Evolutionary conservation across 1,140 invertebrate species (phyloP).

Genomic region (Nasonia vitripennis): DNA sequence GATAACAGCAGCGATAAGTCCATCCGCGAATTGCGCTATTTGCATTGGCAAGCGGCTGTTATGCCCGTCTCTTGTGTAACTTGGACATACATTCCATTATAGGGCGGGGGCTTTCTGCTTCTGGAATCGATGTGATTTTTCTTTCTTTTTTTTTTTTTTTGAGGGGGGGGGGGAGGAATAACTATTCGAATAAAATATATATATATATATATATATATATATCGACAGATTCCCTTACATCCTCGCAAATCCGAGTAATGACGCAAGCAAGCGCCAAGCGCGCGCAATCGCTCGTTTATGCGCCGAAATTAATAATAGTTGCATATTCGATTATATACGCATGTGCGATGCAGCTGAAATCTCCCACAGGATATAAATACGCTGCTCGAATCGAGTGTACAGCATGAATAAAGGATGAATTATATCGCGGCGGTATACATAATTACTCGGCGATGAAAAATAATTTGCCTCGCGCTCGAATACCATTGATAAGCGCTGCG

Average conservation of each 20-base stretch:
- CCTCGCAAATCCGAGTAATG: no score
- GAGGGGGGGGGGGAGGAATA: no score
- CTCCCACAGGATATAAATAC: background rate
- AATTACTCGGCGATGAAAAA: background rate
- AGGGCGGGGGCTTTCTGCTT: no score
- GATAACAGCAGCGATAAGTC: conserved; percentile 45
- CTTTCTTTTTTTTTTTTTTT: no score
- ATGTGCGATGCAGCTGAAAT: background rate
- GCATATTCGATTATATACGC: background rate
- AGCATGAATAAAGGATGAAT: background rate
- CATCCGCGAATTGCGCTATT: conserved; percentile 52
- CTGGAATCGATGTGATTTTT: no score
- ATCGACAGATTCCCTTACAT: no score
- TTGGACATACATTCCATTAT: no score
- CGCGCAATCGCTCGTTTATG: background rate
- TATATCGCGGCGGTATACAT: background rate
- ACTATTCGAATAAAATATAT: no score
- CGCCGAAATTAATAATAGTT: background rate
- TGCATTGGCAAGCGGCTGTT: conserved; percentile 38
- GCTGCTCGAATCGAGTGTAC: background rate
- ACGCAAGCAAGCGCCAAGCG: background rate
- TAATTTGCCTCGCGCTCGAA: background rate
- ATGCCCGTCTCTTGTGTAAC: no score
- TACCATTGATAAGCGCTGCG: background rate
- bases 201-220: no score